Conservation (phyloP, 2,797 vertebrate species). For the Oceanodroma leucorhoa region DNA sequence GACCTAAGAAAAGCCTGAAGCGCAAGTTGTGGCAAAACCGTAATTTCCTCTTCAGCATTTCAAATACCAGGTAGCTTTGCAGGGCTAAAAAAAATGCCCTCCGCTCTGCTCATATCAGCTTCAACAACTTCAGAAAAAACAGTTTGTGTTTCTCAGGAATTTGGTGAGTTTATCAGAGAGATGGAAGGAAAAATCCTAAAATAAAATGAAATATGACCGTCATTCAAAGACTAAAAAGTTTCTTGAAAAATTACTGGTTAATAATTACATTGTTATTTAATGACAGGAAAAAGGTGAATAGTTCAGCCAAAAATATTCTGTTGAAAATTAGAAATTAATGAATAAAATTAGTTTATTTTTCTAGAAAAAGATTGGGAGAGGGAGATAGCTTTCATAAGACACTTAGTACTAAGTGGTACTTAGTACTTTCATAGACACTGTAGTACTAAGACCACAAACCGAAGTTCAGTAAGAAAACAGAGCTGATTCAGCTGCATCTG, state of each 20-base stretch:
- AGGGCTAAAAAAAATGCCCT: neutral
- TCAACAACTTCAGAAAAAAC: neutral
- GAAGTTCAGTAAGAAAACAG: neutral
- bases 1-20: conserved; percentile 55
- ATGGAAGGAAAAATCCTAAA: conserved; percentile 13
- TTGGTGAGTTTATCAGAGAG: neutral
- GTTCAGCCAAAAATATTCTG: neutral
- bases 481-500: neutral
- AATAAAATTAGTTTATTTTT: neutral
- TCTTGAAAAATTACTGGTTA: neutral
- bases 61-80: conserved; percentile 24
- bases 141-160: neutral
- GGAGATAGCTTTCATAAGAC: neutral
- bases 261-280: neutral
- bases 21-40: conserved; percentile 63
- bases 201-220: neutral
- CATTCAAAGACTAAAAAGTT: neutral
- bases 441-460: neutral
- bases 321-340: neutral
- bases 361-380: neutral
- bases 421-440: too few species aligned
- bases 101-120: neutral
- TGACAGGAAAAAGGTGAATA: neutral
- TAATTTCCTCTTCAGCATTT: conserved; percentile 75
- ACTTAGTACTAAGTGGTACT: too few species aligned